phyloP scores from a whole-genome alignment of 2,797 vertebrate genomes.

The Sebastes matsubarae region DNA sequence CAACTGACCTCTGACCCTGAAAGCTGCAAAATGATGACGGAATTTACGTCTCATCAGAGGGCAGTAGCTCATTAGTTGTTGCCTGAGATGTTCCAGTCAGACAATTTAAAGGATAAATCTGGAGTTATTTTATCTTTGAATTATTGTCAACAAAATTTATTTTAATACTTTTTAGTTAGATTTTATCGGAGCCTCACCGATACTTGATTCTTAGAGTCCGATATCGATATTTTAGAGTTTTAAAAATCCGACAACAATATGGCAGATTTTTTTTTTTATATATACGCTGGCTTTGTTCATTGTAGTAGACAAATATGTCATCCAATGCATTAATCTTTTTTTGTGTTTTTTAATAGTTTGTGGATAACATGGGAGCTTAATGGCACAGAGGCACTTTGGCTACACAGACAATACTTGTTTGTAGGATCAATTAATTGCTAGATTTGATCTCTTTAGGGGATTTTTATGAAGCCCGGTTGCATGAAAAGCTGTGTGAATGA shows the following conservation, averaged over 20 bases:
- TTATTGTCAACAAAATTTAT: background rate
- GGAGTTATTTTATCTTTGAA: background rate
- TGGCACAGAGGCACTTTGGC: background rate
- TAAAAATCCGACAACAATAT: background rate
- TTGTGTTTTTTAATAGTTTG: background rate
- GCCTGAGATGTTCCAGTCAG: background rate
- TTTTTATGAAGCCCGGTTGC: fast-evolving
- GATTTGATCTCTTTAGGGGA: background rate
- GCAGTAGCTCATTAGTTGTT: conserved; percentile 6
- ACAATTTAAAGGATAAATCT: background rate
- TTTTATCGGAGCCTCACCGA: background rate
- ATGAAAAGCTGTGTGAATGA: too few relatives aligned
- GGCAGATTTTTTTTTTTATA: background rate
- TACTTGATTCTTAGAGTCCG: background rate
- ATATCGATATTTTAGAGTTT: background rate
- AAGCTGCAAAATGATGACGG: conserved; percentile 1
- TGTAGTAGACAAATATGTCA: background rate
- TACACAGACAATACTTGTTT: background rate
- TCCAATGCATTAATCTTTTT: background rate
- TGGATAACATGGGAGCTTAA: background rate
- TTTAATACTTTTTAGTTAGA: background rate
- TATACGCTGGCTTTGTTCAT: background rate
- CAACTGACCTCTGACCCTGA: conserved; percentile 30
- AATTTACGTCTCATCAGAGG: background rate
- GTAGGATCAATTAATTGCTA: background rate